A percentile compares a stretch with the other conserved stretches of the same genome.
Evolutionary conservation across 2,113 vertebrate genomes (phyloP).

Genomic region (Lates calcarifer): DNA sequence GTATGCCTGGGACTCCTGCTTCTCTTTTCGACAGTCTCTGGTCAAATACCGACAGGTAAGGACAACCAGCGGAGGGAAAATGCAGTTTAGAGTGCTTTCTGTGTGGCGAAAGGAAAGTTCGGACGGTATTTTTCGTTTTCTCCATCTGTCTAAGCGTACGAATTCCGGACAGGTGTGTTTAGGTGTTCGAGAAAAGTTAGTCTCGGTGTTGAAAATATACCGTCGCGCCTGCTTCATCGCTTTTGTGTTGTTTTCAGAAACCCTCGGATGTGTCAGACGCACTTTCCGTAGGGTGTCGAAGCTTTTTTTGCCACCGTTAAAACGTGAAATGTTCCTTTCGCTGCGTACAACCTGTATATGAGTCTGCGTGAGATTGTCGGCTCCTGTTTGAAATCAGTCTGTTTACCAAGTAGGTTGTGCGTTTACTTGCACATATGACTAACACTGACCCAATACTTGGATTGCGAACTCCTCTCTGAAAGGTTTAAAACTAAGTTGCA

Average conservation of each 20-base stretch:
- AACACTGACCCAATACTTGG: not conserved
- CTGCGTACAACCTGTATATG: not conserved
- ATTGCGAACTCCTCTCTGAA: not conserved
- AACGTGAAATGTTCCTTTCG: not conserved
- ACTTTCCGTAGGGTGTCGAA: not conserved
- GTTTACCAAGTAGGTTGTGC: conserved; percentile 33
- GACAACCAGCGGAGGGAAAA: not conserved
- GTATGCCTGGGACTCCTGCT: conserved; percentile 69
- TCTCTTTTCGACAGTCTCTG: conserved; percentile 46
- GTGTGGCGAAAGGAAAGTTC: conserved; percentile 27
- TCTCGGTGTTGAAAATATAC: conserved; percentile 1
- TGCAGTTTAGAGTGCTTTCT: not conserved
- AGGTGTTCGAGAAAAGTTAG: conserved; percentile 58
- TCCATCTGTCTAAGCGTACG: not conserved
- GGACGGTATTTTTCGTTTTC: not conserved
- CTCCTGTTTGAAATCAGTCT: conserved; percentile 26
- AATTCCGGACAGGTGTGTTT: conserved; percentile 68
- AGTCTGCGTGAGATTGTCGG: not conserved
- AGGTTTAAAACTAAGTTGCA: conserved; percentile 29
- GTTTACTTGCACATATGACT: not conserved
- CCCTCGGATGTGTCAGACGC: not conserved
- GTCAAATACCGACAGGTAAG: conserved; percentile 78
- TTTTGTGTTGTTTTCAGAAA: not conserved
- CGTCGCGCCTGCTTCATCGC: not conserved
- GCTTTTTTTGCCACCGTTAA: conserved; percentile 4